Percentiles rank a stretch among this genome's conserved stretches.
phyloP scores from a whole-genome alignment of 2,888 invertebrate genomes.

The Callimorpha dominula region DNA sequence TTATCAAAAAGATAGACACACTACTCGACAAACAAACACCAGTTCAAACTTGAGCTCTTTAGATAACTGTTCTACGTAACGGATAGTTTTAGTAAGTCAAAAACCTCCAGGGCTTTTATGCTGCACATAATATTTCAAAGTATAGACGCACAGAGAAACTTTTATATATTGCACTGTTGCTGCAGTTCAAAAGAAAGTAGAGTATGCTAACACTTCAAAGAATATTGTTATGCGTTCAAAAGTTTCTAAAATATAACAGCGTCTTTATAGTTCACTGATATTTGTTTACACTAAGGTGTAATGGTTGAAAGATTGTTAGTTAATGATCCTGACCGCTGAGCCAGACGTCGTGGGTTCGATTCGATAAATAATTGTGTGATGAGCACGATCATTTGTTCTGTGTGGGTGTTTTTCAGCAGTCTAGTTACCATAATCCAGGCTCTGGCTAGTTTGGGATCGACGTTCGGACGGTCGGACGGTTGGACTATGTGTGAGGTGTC shows the following conservation, averaged over 20 bases:
- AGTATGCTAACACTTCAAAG: slow-evolving; percentile 4
- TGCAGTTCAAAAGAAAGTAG: slow-evolving; percentile 6
- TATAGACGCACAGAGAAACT: slow-evolving; percentile 15
- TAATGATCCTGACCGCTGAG: not conserved
- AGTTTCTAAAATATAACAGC: not conserved
- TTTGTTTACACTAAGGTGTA: not conserved
- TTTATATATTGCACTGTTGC: slow-evolving; percentile 9
- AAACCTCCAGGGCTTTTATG: slow-evolving; percentile 15
- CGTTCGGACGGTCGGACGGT: too few species aligned
- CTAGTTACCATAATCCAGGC: too few species aligned
- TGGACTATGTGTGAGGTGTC: too few species aligned
- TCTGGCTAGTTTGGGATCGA: too few species aligned
- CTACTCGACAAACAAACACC: not conserved
- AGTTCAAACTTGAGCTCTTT: not conserved
- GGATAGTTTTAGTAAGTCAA: slow-evolving; percentile 13
- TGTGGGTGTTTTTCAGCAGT: too few species aligned
- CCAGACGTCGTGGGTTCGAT: too few species aligned
- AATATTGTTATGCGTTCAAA: slow-evolving; percentile 1
- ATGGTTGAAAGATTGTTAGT: not conserved
- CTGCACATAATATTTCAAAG: slow-evolving; percentile 15
- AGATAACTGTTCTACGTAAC: slow-evolving; percentile 5
- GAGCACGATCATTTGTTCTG: too few species aligned
- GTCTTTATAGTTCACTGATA: not conserved
- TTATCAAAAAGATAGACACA: not conserved
- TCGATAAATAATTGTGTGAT: too few species aligned